A percentile compares a stretch with the other conserved stretches of the same genome.
Conservation (phyloP, 2,888 invertebrate genomes). For the Caenorhabditis sinica region DNA sequence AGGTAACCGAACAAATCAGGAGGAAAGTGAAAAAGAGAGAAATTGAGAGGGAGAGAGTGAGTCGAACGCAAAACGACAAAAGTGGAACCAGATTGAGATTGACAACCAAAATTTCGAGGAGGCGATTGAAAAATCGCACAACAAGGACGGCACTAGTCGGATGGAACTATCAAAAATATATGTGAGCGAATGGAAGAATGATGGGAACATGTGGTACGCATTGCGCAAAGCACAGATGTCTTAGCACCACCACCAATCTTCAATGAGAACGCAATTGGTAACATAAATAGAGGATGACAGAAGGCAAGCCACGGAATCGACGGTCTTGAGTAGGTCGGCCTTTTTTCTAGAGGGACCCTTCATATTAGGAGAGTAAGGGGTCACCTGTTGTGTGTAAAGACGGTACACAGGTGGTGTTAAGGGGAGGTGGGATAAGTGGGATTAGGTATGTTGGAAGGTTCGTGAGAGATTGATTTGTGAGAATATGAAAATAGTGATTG, state of each 20-base stretch:
- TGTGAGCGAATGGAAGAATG: not conserved
- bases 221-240: conserved; percentile 42
- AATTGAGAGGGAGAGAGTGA: too few relatives aligned
- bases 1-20: conserved; percentile 28
- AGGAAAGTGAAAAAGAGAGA: not conserved
- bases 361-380: not conserved
- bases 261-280: conserved; percentile 20
- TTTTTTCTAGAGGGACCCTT: not conserved
- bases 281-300: not conserved
- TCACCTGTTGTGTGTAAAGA: not conserved
- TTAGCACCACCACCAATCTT: conserved; percentile 41
- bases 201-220: conserved; percentile 53
- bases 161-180: conserved; percentile 34
- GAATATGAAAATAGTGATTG: too few relatives aligned
- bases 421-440: not conserved
- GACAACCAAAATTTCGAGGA: conserved; percentile 7
- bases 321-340: not conserved
- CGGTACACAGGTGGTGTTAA: too few relatives aligned
- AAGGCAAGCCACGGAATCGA: not conserved
- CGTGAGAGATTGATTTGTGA: not conserved
- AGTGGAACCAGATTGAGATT: conserved; percentile 64
- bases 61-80: conserved; percentile 47
- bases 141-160: not conserved
- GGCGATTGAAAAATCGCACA: not conserved
- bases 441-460: not conserved